Evolutionary conservation across 1,140 invertebrate genomes (phyloP).

Genomic region (Bombus huntii): DNA sequence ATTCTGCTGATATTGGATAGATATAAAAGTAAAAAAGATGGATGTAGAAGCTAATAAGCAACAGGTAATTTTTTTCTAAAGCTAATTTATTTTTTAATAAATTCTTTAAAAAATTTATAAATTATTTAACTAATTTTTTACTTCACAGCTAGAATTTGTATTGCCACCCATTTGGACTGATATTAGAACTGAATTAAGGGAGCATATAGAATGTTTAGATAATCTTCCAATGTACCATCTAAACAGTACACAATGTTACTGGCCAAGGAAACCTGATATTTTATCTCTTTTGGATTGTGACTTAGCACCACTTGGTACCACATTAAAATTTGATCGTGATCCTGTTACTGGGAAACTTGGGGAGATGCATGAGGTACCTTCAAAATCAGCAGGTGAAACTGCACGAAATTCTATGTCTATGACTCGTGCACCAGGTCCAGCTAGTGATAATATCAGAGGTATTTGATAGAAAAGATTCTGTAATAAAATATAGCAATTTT

Average conservation of each 20-base stretch:
- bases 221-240: slow-evolving; percentile 86
- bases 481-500: background rate
- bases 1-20: background rate
- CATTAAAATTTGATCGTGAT: slow-evolving; percentile 87
- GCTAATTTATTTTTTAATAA: background rate
- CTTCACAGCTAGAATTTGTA: slow-evolving; percentile 79
- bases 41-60: background rate
- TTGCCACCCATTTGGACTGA: slow-evolving; percentile 85
- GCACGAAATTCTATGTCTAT: slow-evolving; percentile 91
- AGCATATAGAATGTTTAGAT: slow-evolving; percentile 85
- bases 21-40: slow-evolving; percentile 4
- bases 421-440: slow-evolving; percentile 85
- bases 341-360: slow-evolving; percentile 87
- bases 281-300: slow-evolving; percentile 82
- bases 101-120: too few species aligned
- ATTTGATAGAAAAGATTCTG: background rate
- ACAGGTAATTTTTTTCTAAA: background rate
- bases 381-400: slow-evolving; percentile 85
- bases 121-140: background rate
- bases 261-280: slow-evolving; percentile 82
- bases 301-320: slow-evolving; percentile 81
- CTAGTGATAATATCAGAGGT: slow-evolving; percentile 84
- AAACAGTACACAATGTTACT: slow-evolving; percentile 84
- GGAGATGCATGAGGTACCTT: slow-evolving; percentile 87
- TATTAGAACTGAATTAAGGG: slow-evolving; percentile 83